These are phyloP conservation scores for Piaya cayana DNA, from an alignment of 2,113 vertebrate genomes.

Conservation along the genomic window DNA sequence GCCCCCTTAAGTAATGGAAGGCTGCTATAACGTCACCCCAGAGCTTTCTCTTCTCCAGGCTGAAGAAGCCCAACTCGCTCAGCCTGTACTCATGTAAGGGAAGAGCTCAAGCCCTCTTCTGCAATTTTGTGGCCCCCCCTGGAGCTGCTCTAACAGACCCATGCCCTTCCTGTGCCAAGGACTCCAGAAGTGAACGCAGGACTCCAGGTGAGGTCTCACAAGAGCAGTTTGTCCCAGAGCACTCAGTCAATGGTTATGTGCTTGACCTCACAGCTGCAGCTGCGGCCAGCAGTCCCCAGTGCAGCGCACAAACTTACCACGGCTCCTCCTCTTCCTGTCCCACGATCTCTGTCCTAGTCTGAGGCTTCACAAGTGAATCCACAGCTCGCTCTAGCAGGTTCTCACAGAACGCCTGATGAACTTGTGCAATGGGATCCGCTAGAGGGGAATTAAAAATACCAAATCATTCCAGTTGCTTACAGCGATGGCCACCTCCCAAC, in stretches of 20 bases:
- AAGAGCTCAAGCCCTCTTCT: no score
- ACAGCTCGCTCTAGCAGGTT: constrained; percentile 91
- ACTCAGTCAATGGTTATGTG: fast-evolving
- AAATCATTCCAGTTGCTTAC: not conserved
- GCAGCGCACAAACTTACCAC: constrained; percentile 46
- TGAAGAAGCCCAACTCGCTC: no score
- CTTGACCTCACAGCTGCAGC: not conserved
- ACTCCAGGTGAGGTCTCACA: no score
- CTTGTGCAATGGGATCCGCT: constrained; percentile 94
- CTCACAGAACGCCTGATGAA: constrained; percentile 94
- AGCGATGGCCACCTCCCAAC: fast-evolving
- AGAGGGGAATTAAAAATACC: not conserved
- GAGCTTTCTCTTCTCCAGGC: no score
- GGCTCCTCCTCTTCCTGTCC: constrained; percentile 76
- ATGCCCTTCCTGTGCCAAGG: no score
- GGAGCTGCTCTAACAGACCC: no score
- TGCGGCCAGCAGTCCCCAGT: not conserved
- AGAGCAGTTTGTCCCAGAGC: not conserved
- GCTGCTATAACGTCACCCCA: no score
- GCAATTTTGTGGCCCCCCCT: no score
- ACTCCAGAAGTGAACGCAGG: no score
- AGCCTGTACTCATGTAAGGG: no score
- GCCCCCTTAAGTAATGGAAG: no score
- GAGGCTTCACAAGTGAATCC: constrained; percentile 90
- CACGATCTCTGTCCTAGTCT: constrained; percentile 66